phyloP scores from a whole-genome alignment of 2,113 vertebrate species.

The Epinephelus lanceolatus region DNA sequence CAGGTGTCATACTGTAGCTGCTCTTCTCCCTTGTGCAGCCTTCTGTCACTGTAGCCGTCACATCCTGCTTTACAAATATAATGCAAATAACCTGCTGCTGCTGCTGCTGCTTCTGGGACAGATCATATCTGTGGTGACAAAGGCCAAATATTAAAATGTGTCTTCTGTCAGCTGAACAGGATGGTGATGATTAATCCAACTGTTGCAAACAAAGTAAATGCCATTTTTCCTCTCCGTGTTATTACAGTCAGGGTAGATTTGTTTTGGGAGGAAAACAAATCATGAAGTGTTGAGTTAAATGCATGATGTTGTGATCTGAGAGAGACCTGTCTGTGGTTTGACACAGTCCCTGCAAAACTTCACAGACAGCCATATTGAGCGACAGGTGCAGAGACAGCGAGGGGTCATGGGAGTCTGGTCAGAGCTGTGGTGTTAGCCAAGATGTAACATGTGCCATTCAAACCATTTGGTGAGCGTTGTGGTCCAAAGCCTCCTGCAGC shows the following conservation, averaged over 20 bases:
- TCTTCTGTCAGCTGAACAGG: neutral
- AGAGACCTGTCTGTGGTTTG: neutral
- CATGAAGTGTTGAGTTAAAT: neutral
- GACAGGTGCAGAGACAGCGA: conserved; percentile 69
- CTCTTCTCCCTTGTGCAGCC: neutral
- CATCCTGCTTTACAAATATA: conserved; percentile 46
- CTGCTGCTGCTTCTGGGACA: neutral
- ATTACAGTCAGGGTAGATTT: neutral
- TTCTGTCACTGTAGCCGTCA: neutral
- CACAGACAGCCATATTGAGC: conserved; percentile 63
- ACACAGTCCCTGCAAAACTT: neutral
- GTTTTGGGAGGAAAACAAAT: neutral
- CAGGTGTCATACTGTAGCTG: neutral
- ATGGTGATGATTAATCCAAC: neutral
- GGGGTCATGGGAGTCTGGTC: conserved; percentile 49
- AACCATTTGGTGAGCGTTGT: neutral
- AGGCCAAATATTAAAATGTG: neutral
- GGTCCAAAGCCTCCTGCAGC: conserved; percentile 15
- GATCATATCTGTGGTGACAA: conserved; percentile 7
- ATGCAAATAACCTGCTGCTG: conserved; percentile 54
- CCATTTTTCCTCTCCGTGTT: neutral
- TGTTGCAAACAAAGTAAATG: neutral
- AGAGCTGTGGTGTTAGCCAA: conserved; percentile 22
- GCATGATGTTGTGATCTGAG: neutral
- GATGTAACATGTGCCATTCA: conserved; percentile 5